Evolutionary conservation across 2,797 vertebrate genomes (phyloP), one percentile per base, ranked within the genome.

Genomic region (Varecia variegata): DNA sequence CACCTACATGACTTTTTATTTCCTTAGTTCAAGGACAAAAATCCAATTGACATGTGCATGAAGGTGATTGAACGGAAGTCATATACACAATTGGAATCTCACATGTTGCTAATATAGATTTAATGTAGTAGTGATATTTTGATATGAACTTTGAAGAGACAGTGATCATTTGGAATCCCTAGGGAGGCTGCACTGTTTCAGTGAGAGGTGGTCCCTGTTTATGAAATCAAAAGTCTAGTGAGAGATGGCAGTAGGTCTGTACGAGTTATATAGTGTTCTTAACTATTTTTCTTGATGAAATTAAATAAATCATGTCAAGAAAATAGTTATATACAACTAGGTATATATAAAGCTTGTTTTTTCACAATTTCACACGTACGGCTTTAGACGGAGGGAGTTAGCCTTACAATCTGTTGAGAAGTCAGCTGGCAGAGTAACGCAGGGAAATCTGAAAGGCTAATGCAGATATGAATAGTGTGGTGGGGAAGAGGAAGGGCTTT

Each of bases 381-480:
- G 50, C 77, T 96, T 88, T 81, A 67, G 90, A 76, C 88, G 20
- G 40, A 84, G 80, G 71, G 40, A 84, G 80, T 77, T n/a, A 76
- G 32, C 84, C 71, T 76, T 90, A 8, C 25, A 50, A 20, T 83
- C 65, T 94, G 76, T 32, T 77, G 93, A 79, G 76, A 93, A 93
- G 71, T 70, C 87, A 91, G 79, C 89, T 89, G 95, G 62, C 67
- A 58, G 73, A 9, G 17, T 5, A 74, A 40, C 30, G 13, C n/a
- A 20, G 60, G 68, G 62, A 23, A 54, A 68, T 65, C 94, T 25
- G 84, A 86, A 91, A 81, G 62, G 52, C 58, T 84, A 27, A 60
- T 32, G 45, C 30, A 17, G 45, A 38, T 27, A 15, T 35, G 83
- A 91, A 58, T 45, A 17, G n/a, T 4, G n/a, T 7, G 0, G 30